These are phyloP conservation scores for Marmota monax DNA, from an alignment of 2,113 vertebrate species.

Conservation along the genomic window DNA sequence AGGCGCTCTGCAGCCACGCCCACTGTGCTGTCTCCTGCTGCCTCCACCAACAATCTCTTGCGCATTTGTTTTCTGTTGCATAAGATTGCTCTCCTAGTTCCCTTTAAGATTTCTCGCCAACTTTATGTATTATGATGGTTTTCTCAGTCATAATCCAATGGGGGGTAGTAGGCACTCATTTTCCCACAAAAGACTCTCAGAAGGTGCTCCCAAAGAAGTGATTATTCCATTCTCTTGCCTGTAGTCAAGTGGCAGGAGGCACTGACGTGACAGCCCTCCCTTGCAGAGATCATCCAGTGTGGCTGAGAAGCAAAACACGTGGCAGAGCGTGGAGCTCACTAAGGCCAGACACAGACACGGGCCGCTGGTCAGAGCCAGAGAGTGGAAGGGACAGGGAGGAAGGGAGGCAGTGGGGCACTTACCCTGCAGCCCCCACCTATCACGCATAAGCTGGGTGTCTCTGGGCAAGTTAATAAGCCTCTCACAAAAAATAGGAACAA, in stretches of 20 bases:
- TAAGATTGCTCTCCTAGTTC: conserved; percentile 15
- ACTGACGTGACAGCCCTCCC: not conserved
- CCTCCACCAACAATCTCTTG: not conserved
- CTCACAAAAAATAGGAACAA: not conserved
- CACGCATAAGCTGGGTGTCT: too few relatives aligned
- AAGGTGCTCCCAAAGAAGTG: conserved; percentile 15
- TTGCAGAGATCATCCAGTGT: not conserved
- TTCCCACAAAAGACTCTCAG: conserved; percentile 49
- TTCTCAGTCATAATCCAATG: conserved; percentile 54
- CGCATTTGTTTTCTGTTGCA: not conserved
- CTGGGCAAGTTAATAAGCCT: too few relatives aligned
- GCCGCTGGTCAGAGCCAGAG: fast-evolving
- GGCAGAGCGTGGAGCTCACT: not conserved
- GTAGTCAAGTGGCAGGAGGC: not conserved
- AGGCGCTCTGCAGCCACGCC: not conserved
- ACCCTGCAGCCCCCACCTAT: not conserved
- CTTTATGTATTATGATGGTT: conserved; percentile 42
- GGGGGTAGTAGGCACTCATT: not conserved
- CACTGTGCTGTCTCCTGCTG: not conserved
- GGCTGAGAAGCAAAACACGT: not conserved
- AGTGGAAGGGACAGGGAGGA: not conserved
- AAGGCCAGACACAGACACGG: not conserved
- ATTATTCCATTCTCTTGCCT: conserved; percentile 12
- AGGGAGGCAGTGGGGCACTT: not conserved
- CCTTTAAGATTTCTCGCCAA: conserved; percentile 44